Conservation (phyloP, 2,113 vertebrate species). For the Xerus inauris region DNA sequence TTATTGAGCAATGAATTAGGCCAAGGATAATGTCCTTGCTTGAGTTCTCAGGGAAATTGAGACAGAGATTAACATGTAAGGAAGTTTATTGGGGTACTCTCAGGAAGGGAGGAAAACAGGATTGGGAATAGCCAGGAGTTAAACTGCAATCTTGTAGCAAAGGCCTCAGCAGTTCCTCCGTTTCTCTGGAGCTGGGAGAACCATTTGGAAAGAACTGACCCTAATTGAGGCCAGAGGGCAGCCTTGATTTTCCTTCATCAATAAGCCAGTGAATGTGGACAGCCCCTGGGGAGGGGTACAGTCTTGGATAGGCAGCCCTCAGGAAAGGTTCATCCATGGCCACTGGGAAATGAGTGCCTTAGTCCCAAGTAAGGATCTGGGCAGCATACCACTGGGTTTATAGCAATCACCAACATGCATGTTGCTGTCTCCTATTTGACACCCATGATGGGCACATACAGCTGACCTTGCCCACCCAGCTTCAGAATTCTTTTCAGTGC, state of each 20-base stretch:
- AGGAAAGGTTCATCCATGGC: not conserved
- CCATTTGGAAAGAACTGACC: not conserved
- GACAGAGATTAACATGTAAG: not conserved
- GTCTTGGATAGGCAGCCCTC: not conserved
- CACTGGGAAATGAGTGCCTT: not conserved
- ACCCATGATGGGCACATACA: not conserved
- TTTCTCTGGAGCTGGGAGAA: not conserved
- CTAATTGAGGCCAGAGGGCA: not conserved
- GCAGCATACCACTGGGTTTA: rapidly evolving
- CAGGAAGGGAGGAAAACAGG: not conserved
- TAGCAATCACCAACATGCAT: rapidly evolving
- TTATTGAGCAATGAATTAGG: not conserved
- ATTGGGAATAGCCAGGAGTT: not conserved
- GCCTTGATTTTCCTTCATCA: not conserved
- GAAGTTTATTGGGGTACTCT: not conserved
- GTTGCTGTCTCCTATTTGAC: not conserved
- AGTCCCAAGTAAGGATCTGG: not conserved
- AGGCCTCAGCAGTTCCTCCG: not conserved
- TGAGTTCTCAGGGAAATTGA: not conserved
- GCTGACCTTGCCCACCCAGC: not conserved
- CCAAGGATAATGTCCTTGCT: not conserved
- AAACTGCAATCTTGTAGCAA: not conserved
- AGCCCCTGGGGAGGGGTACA: not conserved
- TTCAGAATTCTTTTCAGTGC: not conserved
- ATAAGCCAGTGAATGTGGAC: not conserved